Conservation (phyloP, 2,797 vertebrate genomes). For the Hemitrygon akajei region DNA sequence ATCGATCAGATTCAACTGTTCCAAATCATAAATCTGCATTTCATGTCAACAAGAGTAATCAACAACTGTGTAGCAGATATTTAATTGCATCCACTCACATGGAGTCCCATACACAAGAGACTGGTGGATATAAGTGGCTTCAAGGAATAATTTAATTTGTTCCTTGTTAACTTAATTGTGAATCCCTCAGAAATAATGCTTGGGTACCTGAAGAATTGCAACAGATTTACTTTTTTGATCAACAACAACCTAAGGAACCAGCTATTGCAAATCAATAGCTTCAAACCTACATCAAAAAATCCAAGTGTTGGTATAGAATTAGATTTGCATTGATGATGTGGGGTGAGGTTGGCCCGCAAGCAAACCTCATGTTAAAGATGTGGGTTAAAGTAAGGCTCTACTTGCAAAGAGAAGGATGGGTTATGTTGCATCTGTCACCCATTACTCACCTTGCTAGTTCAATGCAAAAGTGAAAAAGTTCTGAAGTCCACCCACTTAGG, state of each 20-base stretch:
- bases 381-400: not conserved
- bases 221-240: not conserved
- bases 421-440: no score
- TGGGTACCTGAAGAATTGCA: not conserved
- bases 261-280: not conserved
- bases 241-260: not conserved
- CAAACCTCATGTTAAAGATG: not conserved
- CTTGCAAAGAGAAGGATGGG: no score
- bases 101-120: not conserved
- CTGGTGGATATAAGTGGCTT: not conserved
- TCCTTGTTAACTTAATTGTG: not conserved
- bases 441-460: no score
- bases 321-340: not conserved
- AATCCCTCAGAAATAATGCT: not conserved
- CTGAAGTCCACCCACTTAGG: no score
- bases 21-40: not conserved
- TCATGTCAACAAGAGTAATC: not conserved
- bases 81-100: not conserved
- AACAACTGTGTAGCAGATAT: not conserved
- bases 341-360: no score
- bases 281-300: not conserved
- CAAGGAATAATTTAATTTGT: not conserved
- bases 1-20: not conserved
- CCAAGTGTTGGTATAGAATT: not conserved
- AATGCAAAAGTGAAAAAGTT: no score